phyloP scores from a whole-genome alignment of 2,113 vertebrate species.

The Dendrocopos noguchii region DNA sequence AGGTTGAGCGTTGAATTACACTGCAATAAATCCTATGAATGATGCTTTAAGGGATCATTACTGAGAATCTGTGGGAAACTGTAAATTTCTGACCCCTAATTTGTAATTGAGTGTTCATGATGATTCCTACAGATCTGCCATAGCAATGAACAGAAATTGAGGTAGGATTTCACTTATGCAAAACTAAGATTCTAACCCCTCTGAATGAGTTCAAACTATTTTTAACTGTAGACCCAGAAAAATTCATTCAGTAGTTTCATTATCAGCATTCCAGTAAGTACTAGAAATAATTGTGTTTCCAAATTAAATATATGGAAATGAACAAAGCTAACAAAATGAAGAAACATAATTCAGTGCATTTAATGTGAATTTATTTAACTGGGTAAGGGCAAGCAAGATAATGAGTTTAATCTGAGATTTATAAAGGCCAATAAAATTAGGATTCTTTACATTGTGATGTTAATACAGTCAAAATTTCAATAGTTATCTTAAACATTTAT shows the following conservation, averaged over 20 bases:
- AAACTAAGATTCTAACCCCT: background rate
- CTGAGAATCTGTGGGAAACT: background rate
- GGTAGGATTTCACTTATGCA: background rate
- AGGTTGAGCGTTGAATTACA: background rate
- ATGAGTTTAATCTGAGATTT: slow-evolving; percentile 14
- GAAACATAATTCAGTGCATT: background rate
- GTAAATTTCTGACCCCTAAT: background rate
- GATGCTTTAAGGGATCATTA: background rate
- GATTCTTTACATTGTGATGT: slow-evolving; percentile 15
- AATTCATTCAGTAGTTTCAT: background rate
- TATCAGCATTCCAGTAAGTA: slow-evolving; percentile 4
- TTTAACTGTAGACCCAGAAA: background rate
- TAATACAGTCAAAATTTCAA: slow-evolving; percentile 12
- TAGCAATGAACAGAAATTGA: background rate
- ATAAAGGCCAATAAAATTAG: background rate
- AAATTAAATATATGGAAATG: background rate
- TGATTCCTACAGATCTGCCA: background rate
- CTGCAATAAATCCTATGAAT: background rate
- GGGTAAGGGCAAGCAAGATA: background rate
- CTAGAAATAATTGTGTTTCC: slow-evolving; percentile 21
- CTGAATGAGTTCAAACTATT: background rate
- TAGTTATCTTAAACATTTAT: slow-evolving; percentile 14
- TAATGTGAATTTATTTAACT: background rate
- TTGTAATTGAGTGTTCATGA: background rate
- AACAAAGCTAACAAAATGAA: background rate